A percentile compares a stretch with the other conserved stretches of the same genome.
These are phyloP conservation scores for Phrynocephalus versicolor DNA, from an alignment of 2,113 vertebrate species.

Conservation along the genomic window DNA sequence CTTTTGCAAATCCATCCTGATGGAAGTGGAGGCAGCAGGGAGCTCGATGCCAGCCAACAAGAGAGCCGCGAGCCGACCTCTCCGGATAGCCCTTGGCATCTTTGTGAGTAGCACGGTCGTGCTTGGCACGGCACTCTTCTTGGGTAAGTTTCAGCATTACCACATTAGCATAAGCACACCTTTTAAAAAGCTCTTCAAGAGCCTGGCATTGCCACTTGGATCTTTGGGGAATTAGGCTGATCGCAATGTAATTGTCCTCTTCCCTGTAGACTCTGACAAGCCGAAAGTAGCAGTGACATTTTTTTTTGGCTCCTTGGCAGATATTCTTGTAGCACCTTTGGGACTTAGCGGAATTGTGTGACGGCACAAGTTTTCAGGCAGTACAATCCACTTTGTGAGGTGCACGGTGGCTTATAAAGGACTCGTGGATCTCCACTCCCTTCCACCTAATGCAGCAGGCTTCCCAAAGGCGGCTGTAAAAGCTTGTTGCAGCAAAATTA, in stretches of 20 bases:
- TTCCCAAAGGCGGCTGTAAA: no score
- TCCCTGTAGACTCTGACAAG: background rate
- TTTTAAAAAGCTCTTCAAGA: background rate
- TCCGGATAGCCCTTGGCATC: slow-evolving; percentile 68
- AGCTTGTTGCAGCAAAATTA: no score
- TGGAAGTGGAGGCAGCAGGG: slow-evolving; percentile 77
- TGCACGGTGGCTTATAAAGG: no score
- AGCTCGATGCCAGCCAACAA: slow-evolving; percentile 42
- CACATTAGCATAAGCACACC: fast-evolving
- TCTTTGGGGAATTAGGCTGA: background rate
- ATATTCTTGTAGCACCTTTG: no score
- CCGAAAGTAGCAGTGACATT: no score
- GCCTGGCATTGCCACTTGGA: background rate
- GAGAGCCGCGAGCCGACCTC: slow-evolving; percentile 63
- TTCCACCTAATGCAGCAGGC: no score
- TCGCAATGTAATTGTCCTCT: background rate
- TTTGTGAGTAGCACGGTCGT: slow-evolving; percentile 72
- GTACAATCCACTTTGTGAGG: no score
- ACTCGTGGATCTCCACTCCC: no score
- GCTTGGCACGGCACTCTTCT: slow-evolving; percentile 72
- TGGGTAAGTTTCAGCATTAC: slow-evolving; percentile 74
- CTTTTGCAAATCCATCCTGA: slow-evolving; percentile 29
- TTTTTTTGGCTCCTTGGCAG: no score
- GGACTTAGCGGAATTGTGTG: no score
- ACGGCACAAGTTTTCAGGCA: no score